A percentile compares a stretch with the other conserved stretches of the same genome.
These are phyloP conservation scores for Nasonia giraulti DNA, from an alignment of 1,140 invertebrate species.

Conservation along the genomic window DNA sequence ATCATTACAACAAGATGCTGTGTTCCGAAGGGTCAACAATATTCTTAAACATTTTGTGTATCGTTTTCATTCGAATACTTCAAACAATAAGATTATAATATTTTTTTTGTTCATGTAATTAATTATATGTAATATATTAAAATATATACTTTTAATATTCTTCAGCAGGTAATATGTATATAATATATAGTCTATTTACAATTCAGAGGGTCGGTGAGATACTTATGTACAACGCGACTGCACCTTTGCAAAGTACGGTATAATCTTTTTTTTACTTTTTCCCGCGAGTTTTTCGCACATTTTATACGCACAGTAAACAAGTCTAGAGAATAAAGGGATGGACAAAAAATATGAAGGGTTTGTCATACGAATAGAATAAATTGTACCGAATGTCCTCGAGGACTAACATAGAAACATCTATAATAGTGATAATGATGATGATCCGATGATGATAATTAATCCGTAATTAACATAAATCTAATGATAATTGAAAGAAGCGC, in stretches of 20 bases:
- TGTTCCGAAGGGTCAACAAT: conserved; percentile 71
- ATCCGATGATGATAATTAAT: conserved; percentile 55
- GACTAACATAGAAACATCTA: conserved; percentile 22
- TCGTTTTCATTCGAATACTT: conserved; percentile 70
- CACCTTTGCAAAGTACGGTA: conserved; percentile 63
- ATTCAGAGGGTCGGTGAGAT: conserved; percentile 49
- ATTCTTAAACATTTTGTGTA: conserved; percentile 72
- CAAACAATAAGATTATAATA: conserved; percentile 73
- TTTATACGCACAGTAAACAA: conserved; percentile 55
- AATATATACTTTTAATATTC: conserved; percentile 72
- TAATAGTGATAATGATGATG: conserved; percentile 55
- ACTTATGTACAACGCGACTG: conserved; percentile 68
- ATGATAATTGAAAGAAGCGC: conserved; percentile 22
- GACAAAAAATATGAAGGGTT: background rate
- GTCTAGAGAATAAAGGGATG: conserved; percentile 6
- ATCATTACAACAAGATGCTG: conserved; percentile 71
- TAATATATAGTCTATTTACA: conserved; percentile 65
- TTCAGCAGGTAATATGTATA: conserved; percentile 61
- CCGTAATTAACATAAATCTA: conserved; percentile 30
- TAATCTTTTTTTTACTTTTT: conserved; percentile 54
- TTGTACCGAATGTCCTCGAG: conserved; percentile 3
- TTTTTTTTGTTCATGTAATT: conserved; percentile 66
- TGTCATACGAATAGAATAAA: conserved; percentile 26
- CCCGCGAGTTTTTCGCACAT: conserved; percentile 35
- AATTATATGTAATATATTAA: conserved; percentile 73